Percentiles rank a stretch among this genome's conserved stretches.
Conservation (phyloP, 2,888 invertebrate genomes). For the Disparrhopalites patrizii region DNA sequence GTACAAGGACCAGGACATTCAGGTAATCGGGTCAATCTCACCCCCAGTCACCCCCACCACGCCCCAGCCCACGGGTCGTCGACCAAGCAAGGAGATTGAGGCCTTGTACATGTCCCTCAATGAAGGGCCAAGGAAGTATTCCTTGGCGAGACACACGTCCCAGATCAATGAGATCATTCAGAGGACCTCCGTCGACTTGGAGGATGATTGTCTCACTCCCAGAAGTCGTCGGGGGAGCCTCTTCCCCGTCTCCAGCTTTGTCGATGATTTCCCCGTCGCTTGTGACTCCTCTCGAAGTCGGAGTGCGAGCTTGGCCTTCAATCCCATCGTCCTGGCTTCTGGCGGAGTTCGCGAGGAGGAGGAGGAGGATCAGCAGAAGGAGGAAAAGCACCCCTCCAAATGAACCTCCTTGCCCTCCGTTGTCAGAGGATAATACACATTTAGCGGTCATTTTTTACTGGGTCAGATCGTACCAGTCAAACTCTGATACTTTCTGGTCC, state of each 20-base stretch:
- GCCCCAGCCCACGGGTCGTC: slow-evolving; percentile 19
- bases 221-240: slow-evolving; percentile 42
- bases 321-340: not conserved
- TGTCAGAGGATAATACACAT: no score
- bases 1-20: slow-evolving; percentile 12
- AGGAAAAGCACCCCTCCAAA: not conserved
- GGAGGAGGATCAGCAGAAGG: not conserved
- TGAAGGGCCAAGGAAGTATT: slow-evolving; percentile 24
- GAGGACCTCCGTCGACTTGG: slow-evolving; percentile 37
- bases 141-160: slow-evolving; percentile 42
- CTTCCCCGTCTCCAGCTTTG: slow-evolving; percentile 43
- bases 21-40: slow-evolving; percentile 32
- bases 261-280: slow-evolving; percentile 37
- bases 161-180: slow-evolving; percentile 36
- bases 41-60: not conserved
- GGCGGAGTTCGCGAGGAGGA: slow-evolving; percentile 13
- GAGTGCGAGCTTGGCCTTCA: slow-evolving; percentile 13
- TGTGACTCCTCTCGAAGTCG: not conserved
- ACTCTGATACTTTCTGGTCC: no score
- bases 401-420: no score
- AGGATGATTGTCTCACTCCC: slow-evolving; percentile 36
- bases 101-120: slow-evolving; percentile 35
- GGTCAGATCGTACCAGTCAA: not conserved
- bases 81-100: slow-evolving; percentile 34
- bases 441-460: not conserved